Evolutionary conservation across 2,888 invertebrate species (phyloP), one percentile per base, ranked within the genome.

Genomic region (Pandemis heparana): DNA sequence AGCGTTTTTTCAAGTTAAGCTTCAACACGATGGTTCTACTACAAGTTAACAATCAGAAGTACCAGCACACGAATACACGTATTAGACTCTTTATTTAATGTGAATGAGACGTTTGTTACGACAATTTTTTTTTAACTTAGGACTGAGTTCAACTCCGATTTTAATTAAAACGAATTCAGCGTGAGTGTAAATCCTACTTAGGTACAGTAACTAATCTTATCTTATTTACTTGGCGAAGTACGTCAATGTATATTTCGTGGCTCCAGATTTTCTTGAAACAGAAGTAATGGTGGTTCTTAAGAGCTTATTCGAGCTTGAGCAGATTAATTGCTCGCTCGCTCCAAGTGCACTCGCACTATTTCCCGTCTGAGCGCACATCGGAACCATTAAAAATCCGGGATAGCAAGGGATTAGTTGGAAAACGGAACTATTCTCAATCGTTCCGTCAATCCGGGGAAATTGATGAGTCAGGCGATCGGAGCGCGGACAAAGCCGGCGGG

Each of bases 381-480:
- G 61, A 70, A 64, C 68, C 74, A 69, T 71, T 71, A 75, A 70
- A 78, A 71, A 76, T 75, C 75, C 75, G 74, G 75, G 75, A 78
- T 79, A 77, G 67, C 43, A 71, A 68, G 79, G 79, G 82, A 84
- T 84, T 82, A 81, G 81, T 78, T 77, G 77, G 82, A 85, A 82
- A 81, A 78, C 78, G 83, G 83, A 85, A 85, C 85, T 83, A 85
- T 85, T 88, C 87, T 87, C 85, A 86, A 90, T 89, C 87, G 85
- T 83, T 84, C 81, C 86, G 87, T 88, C 89, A 90, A 89, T 90
- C 89, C 82, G 82, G 80, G 80, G 82, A 89, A 92, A 93, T 90
- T 90, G 92, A 93, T 94, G 94, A 92, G 91, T 92, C 91, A 90
- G 88, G 65, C 86, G 83, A 87, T 87, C 84, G 85, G 46, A 83